Conservation (phyloP, 2,113 vertebrate species). For the Myocastor coypus region DNA sequence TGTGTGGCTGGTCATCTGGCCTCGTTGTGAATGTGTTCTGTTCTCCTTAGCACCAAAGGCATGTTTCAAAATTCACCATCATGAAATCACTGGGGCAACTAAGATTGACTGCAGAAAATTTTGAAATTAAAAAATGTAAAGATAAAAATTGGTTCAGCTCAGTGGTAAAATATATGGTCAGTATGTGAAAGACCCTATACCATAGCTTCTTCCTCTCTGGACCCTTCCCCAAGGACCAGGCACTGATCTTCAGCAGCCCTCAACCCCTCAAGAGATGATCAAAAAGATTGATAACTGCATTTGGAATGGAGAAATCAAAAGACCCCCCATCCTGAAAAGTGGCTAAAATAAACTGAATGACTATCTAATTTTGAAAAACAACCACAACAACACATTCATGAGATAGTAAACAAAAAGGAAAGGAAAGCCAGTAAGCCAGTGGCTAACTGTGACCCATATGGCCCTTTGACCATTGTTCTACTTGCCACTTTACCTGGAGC, state of each 20-base stretch:
- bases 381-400: background rate
- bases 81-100: background rate
- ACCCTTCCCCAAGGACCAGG: background rate
- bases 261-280: background rate
- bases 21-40: background rate
- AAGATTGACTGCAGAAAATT: background rate
- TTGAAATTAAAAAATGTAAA: background rate
- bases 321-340: background rate
- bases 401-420: background rate
- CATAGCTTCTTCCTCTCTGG: background rate
- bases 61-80: background rate
- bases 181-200: background rate
- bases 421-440: background rate
- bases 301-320: background rate
- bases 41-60: background rate
- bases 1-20: background rate
- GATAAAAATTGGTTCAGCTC: background rate
- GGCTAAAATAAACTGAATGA: background rate
- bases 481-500: background rate
- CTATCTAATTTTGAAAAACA: background rate
- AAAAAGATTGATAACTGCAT: background rate
- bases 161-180: background rate
- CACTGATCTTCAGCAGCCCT: background rate
- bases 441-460: background rate
- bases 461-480: rapidly evolving